These are phyloP conservation scores for Mimachlamys varia DNA, from an alignment of 2,888 invertebrate species.

Conservation along the genomic window DNA sequence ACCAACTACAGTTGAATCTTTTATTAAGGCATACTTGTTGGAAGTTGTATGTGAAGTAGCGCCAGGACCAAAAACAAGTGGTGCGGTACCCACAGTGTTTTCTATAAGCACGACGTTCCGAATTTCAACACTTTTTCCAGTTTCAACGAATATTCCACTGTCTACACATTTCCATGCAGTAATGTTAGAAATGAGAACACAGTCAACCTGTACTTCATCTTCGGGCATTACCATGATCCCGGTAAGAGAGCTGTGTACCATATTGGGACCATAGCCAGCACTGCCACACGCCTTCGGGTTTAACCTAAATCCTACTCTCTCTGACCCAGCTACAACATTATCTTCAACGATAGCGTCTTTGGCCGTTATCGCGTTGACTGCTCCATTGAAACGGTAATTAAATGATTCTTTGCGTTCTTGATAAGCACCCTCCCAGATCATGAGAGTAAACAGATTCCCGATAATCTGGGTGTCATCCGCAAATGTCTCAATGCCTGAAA, in stretches of 20 bases:
- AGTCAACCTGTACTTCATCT: constrained; percentile 53
- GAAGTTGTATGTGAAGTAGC: constrained; percentile 59
- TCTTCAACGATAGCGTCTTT: constrained; percentile 56
- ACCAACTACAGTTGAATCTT: constrained; percentile 70
- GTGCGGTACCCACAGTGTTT: constrained; percentile 68
- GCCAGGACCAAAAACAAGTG: constrained; percentile 68
- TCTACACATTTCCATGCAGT: constrained; percentile 69
- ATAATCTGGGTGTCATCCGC: constrained; percentile 50
- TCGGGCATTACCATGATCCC: constrained; percentile 62
- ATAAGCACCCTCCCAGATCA: constrained; percentile 68
- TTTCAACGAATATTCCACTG: constrained; percentile 72
- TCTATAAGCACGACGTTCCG: constrained; percentile 66
- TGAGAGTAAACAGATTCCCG: constrained; percentile 65
- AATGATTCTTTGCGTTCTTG: constrained; percentile 58
- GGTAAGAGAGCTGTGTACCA: constrained; percentile 61
- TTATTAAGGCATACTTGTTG: constrained; percentile 61
- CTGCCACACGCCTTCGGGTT: constrained; percentile 59
- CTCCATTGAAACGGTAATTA: constrained; percentile 56
- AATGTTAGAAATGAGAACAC: constrained; percentile 67
- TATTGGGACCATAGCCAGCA: constrained; percentile 62
- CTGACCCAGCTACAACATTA: constrained; percentile 73
- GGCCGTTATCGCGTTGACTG: constrained; percentile 60
- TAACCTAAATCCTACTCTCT: constrained; percentile 65
- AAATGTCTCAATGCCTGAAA: constrained; percentile 63
- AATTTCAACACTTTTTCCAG: constrained; percentile 50